These are phyloP conservation scores for Acanthosepion pharaonis DNA, from an alignment of 2,888 invertebrate genomes.

Conservation along the genomic window DNA sequence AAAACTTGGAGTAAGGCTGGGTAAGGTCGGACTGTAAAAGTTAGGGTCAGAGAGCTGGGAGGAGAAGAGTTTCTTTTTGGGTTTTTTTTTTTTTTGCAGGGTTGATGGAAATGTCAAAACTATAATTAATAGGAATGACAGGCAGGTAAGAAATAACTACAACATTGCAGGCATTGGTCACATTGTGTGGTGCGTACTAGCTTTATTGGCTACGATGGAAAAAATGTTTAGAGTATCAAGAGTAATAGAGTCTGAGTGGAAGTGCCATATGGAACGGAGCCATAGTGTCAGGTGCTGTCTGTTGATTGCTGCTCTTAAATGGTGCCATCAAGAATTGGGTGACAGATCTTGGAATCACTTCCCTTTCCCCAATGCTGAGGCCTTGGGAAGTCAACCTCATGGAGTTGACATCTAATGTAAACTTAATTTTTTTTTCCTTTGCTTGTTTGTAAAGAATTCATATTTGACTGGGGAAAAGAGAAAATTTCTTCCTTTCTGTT, in stretches of 20 bases:
- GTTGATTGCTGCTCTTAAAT: background rate
- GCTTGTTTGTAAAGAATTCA: too few relatives aligned
- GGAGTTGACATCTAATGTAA: background rate
- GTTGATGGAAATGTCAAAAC: background rate
- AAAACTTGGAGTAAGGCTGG: background rate
- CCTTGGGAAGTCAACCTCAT: background rate
- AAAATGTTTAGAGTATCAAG: background rate
- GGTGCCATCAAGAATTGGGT: background rate
- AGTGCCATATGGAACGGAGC: background rate
- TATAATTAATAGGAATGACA: background rate
- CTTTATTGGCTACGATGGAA: background rate
- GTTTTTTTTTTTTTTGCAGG: background rate
- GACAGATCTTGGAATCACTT: background rate
- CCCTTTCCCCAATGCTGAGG: background rate
- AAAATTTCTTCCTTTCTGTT: too few relatives aligned
- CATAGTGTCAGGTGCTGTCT: background rate
- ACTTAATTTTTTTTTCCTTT: too few relatives aligned
- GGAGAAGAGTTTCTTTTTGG: background rate
- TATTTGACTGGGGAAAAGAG: too few relatives aligned
- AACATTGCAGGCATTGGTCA: conserved; percentile 1
- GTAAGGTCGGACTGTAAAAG: background rate
- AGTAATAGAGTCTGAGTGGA: background rate
- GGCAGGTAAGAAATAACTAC: background rate
- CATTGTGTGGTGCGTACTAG: background rate
- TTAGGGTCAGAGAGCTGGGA: background rate